Percentiles rank a stretch among this genome's conserved stretches.
These are phyloP conservation scores for Pygoscelis antarcticus DNA, from an alignment of 2,113 vertebrate genomes.

Conservation along the genomic window DNA sequence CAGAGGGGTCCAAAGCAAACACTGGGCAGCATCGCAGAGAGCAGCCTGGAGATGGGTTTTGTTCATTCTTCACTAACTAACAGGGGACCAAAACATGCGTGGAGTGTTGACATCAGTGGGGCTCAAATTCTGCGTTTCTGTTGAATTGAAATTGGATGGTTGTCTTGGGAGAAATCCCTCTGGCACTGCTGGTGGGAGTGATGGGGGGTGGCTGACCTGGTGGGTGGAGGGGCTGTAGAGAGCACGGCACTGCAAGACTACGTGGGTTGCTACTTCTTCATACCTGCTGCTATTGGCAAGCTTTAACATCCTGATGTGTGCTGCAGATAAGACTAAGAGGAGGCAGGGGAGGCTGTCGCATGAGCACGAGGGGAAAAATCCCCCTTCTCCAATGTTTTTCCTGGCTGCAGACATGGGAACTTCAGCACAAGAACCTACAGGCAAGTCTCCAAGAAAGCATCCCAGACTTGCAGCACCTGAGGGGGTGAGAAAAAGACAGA, in stretches of 20 bases:
- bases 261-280: not conserved
- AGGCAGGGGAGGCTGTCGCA: not conserved
- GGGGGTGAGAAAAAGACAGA: not conserved
- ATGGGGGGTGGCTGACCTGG: not conserved
- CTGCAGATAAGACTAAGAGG: slow-evolving; percentile 52
- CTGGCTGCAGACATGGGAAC: slow-evolving; percentile 46
- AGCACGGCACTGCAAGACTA: not conserved
- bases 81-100: not conserved
- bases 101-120: not conserved
- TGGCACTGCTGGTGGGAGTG: not conserved
- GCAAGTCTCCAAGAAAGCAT: slow-evolving; percentile 58
- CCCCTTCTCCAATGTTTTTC: slow-evolving; percentile 53
- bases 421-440: slow-evolving; percentile 52
- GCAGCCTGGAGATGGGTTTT: not conserved
- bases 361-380: slow-evolving; percentile 57
- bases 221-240: slow-evolving; percentile 52
- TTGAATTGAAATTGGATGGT: not conserved
- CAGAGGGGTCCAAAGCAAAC: not conserved
- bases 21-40: not conserved
- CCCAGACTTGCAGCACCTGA: slow-evolving; percentile 64
- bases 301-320: slow-evolving; percentile 41
- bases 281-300: not conserved
- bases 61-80: not conserved
- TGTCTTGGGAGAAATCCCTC: not conserved
- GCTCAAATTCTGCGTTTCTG: not conserved